Evolutionary conservation across 2,113 vertebrate species (phyloP).

Genomic region (Lycaon pictus): DNA sequence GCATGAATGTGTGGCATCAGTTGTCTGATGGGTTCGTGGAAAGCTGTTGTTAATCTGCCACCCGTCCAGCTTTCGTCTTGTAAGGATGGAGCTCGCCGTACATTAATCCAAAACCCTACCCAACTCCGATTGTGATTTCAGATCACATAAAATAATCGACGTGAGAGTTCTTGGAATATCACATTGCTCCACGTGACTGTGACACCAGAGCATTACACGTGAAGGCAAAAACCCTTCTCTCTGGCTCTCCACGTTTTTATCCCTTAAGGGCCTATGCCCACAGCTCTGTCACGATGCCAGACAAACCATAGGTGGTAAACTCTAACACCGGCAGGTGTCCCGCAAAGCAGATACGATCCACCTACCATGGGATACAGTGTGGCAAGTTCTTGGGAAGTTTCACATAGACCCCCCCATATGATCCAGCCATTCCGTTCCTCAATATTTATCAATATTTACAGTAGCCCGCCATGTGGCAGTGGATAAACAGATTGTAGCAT

Average conservation of each 20-base stretch:
- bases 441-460: too few relatives aligned
- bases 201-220: not conserved
- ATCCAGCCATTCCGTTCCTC: not conserved
- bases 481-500: not conserved
- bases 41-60: not conserved
- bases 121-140: not conserved
- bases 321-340: not conserved
- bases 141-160: not conserved
- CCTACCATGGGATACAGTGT: not conserved
- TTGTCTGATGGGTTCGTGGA: not conserved
- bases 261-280: not conserved
- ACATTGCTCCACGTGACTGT: too few relatives aligned
- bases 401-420: too few relatives aligned
- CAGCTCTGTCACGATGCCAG: not conserved
- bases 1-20: too few relatives aligned
- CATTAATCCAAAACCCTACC: not conserved
- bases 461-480: too few relatives aligned
- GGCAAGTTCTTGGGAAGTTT: not conserved
- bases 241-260: fast-evolving
- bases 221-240: not conserved
- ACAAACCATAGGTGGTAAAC: fast-evolving
- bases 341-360: fast-evolving
- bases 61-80: not conserved
- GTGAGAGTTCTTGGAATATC: not conserved
- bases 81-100: not conserved